Base-by-base conservation (phyloP, 2,113 vertebrate genomes). In the Corythornis cristatus region DNA sequence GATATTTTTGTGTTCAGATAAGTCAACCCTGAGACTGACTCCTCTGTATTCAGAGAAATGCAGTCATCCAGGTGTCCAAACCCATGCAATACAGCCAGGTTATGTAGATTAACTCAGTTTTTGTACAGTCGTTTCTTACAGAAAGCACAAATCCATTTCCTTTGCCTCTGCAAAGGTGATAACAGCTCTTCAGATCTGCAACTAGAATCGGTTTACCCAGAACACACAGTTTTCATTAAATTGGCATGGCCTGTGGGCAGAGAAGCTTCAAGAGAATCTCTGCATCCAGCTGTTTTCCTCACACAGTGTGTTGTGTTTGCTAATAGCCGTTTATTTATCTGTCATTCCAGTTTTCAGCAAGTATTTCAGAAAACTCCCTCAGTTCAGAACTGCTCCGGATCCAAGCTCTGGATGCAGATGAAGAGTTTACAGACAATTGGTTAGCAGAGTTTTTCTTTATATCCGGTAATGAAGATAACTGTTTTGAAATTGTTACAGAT, bases 391-490 rank as follows among this genome's bases (percentile, higher is more conserved):
- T 99, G 53, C 96, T 99, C 94, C 97, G 98, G 88, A 64, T 99
- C 80, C 98, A 98, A 97, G 95, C 98, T 68, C 35, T 95, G 26
- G 99, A 99, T 96, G 74, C 96, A 64, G 99, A 99, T 43, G 78
- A 97, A 95, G 58, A 97, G 64, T 85, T 68, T 72, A 98, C 98
- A 7, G 98, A 98, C 9, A 99, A 99, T 70, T 99, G 98, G 99
- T 66, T 97, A 51, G 96, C 98, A 20, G 85, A 98, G 19, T 99
- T 97, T 96, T 93, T 96, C 16, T 99, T 99, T 88, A 92, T 98
- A 53, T 97, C 98, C 14, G 99, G 99, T 86, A 99, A 99, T 73
- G 99, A 99, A 86, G 98, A 97, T 3, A 97, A 98, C 20, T 98
- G 98, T 83, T 99, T 99, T 95, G 98, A 97, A 84, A 98, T 99